Evolutionary conservation across 2,888 invertebrate species (phyloP).

Genomic region (Drosophila niveifrons): DNA sequence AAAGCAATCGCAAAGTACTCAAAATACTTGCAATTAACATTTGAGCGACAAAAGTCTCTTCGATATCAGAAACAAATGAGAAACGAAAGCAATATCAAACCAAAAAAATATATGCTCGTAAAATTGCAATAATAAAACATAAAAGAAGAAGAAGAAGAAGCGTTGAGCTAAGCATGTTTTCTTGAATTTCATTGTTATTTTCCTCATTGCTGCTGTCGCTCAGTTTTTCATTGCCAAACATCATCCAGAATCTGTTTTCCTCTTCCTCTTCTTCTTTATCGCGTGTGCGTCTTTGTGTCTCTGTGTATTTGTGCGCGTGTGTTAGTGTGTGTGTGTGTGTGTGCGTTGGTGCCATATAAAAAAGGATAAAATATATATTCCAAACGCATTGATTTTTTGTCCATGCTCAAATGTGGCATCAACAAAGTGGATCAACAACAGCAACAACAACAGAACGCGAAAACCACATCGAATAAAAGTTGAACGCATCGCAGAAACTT

Average conservation of each 20-base stretch:
- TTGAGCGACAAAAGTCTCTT: background rate
- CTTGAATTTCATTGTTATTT: conserved; percentile 28
- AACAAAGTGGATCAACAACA: conserved; percentile 51
- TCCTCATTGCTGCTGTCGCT: conserved; percentile 25
- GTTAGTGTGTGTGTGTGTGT: conserved; percentile 18
- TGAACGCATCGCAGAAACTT: conserved; percentile 47
- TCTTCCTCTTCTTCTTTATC: background rate
- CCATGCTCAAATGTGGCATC: conserved; percentile 41
- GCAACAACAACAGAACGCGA: conserved; percentile 38
- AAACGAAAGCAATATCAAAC: conserved; percentile 30
- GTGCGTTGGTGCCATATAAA: conserved; percentile 52
- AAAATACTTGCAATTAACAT: conserved; percentile 29
- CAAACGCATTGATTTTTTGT: conserved; percentile 70
- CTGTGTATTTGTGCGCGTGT: conserved; percentile 21
- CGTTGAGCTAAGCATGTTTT: conserved; percentile 59
- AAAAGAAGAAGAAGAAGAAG: conserved; percentile 25
- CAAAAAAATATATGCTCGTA: conserved; percentile 5
- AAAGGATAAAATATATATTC: conserved; percentile 79
- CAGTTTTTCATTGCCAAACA: conserved; percentile 46
- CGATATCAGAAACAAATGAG: background rate
- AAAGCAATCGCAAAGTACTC: conserved; percentile 11
- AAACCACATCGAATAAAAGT: conserved; percentile 52
- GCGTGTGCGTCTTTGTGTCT: conserved; percentile 30
- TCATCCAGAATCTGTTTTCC: conserved; percentile 21
- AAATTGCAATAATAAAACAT: conserved; percentile 59